Conservation (phyloP, 2,797 vertebrate species). For the Ctenopoma multispine region DNA sequence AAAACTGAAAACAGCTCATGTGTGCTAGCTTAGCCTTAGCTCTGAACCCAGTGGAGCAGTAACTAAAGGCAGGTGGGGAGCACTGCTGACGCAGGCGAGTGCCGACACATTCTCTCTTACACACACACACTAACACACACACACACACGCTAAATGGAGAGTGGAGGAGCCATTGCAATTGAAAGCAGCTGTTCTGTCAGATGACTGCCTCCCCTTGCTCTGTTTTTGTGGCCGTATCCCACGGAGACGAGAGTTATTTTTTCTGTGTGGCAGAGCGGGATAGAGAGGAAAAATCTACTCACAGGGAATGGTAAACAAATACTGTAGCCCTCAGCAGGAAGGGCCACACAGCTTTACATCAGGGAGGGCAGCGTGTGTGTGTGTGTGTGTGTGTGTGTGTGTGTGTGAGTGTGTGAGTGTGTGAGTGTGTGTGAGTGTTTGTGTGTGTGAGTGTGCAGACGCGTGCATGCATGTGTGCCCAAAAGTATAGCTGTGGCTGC, state of each 20-base stretch:
- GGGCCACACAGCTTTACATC: constrained; percentile 73
- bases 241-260: constrained; percentile 80
- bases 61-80: constrained; percentile 78
- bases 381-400: constrained; percentile 1
- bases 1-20: constrained; percentile 47
- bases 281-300: constrained; percentile 86
- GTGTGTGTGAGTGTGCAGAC: constrained; percentile 13
- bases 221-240: constrained; percentile 84
- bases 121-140: constrained; percentile 25
- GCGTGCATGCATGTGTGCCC: constrained; percentile 38
- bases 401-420: not conserved
- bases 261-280: constrained; percentile 76
- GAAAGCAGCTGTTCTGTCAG: constrained; percentile 86
- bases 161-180: constrained; percentile 77
- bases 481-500: constrained; percentile 26
- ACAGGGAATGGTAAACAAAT: constrained; percentile 82
- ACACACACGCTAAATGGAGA: constrained; percentile 46
- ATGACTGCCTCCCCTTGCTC: constrained; percentile 74
- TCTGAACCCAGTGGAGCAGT: constrained; percentile 62
- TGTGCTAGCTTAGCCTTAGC: constrained; percentile 63
- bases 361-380: constrained; percentile 31
- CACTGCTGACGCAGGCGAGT: constrained; percentile 69
- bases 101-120: constrained; percentile 40
- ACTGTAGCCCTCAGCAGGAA: constrained; percentile 72
- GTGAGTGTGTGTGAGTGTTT: constrained; percentile 2